Evolutionary conservation across 2,888 invertebrate genomes (phyloP).

Genomic region (Sarcophaga caerulescens): DNA sequence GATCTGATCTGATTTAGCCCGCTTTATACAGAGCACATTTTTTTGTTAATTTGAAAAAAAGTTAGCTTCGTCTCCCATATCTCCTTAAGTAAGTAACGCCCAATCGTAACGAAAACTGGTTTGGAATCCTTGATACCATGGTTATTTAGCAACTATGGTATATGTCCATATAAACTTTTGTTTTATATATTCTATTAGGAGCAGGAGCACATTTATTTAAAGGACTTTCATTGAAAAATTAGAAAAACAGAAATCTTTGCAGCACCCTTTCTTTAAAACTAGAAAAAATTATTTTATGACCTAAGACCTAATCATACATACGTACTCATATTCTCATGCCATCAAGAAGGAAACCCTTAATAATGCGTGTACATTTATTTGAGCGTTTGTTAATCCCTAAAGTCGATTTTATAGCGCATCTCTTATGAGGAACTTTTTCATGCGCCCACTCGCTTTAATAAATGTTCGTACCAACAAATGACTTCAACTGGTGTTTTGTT

Average conservation of each 20-base stretch:
- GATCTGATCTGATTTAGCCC: no score
- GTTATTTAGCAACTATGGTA: no score
- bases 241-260: not conserved
- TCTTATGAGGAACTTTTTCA: conserved; percentile 1
- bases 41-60: no score
- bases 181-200: no score
- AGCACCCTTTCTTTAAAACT: conserved; percentile 16
- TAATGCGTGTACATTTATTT: conserved; percentile 45
- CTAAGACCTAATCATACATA: conserved; percentile 50
- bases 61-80: no score
- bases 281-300: conserved; percentile 45
- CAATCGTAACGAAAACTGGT: no score
- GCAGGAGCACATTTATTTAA: no score
- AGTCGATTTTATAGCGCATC: conserved; percentile 66
- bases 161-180: no score
- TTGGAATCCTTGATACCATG: no score
- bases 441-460: conserved; percentile 3
- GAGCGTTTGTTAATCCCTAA: conserved; percentile 64
- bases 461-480: not conserved
- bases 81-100: no score
- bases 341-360: conserved; percentile 40
- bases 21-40: no score
- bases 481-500: conserved; percentile 60
- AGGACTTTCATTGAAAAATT: no score
- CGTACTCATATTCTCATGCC: conserved; percentile 22